These are phyloP conservation scores for Talpa occidentalis DNA, from an alignment of 2,113 vertebrate species.

Conservation along the genomic window DNA sequence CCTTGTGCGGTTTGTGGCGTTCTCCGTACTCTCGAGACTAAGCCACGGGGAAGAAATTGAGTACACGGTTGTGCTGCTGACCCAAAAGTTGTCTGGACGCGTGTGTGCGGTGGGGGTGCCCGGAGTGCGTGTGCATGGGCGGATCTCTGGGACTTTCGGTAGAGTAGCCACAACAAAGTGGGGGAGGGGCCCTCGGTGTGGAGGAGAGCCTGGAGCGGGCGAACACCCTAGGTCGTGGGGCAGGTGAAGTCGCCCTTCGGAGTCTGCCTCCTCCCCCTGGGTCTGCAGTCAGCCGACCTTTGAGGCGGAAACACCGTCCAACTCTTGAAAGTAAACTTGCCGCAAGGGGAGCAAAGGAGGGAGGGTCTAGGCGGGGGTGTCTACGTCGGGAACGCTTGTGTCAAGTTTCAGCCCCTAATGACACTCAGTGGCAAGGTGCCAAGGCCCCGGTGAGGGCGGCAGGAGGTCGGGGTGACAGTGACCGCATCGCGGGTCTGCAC, in stretches of 20 bases:
- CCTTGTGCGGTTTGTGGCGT: background rate
- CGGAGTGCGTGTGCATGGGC: background rate
- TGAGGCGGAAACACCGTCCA: constrained; percentile 72
- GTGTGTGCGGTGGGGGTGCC: background rate
- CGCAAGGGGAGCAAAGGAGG: constrained; percentile 8
- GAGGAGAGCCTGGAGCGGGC: background rate
- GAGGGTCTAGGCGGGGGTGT: constrained; percentile 30
- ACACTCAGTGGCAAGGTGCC: constrained; percentile 81
- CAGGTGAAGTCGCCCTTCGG: constrained; percentile 24
- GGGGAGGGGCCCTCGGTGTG: background rate
- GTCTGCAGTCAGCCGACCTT: background rate
- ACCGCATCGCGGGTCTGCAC: constrained; percentile 70
- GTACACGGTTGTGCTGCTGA: background rate
- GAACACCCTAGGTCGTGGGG: background rate
- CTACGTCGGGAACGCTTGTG: constrained; percentile 74
- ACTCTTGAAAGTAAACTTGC: constrained; percentile 84
- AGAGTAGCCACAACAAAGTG: background rate
- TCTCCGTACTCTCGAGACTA: background rate
- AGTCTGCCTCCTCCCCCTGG: background rate
- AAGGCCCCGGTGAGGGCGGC: constrained; percentile 69
- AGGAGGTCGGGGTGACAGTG: constrained; percentile 9
- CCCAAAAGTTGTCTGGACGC: constrained; percentile 38
- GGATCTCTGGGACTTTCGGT: background rate
- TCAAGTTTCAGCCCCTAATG: constrained; percentile 83
- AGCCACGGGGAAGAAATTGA: background rate